phyloP scores from a whole-genome alignment of 92 coral and sea anemone species.

The Zoanthus solanderi region DNA sequence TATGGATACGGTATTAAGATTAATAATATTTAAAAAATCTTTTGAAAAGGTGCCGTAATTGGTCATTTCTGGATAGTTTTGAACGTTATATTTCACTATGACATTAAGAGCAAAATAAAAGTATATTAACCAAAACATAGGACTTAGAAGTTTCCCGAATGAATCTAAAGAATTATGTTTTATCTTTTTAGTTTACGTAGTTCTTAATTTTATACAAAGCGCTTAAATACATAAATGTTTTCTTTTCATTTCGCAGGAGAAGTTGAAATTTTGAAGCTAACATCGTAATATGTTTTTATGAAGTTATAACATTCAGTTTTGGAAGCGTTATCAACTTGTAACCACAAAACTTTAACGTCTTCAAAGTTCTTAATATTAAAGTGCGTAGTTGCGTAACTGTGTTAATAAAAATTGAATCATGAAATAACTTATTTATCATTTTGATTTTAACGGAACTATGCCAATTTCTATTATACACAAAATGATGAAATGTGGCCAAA shows the following conservation, averaged over 20 bases:
- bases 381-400: background rate
- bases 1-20: background rate
- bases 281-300: background rate
- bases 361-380: background rate
- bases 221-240: background rate
- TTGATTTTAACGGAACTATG: background rate
- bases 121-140: background rate
- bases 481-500: background rate
- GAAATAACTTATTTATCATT: background rate
- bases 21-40: background rate
- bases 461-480: conserved; percentile 34
- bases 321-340: background rate
- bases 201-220: background rate
- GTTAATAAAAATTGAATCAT: background rate
- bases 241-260: background rate
- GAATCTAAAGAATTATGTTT: background rate
- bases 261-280: background rate
- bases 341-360: conserved; percentile 14
- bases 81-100: background rate
- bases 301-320: background rate
- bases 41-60: conserved; percentile 31
- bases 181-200: background rate
- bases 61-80: background rate
- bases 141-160: too few relatives aligned
- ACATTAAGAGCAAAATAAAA: background rate